phyloP scores from a whole-genome alignment of 2,113 vertebrate species.

The Sigmodon hispidus region DNA sequence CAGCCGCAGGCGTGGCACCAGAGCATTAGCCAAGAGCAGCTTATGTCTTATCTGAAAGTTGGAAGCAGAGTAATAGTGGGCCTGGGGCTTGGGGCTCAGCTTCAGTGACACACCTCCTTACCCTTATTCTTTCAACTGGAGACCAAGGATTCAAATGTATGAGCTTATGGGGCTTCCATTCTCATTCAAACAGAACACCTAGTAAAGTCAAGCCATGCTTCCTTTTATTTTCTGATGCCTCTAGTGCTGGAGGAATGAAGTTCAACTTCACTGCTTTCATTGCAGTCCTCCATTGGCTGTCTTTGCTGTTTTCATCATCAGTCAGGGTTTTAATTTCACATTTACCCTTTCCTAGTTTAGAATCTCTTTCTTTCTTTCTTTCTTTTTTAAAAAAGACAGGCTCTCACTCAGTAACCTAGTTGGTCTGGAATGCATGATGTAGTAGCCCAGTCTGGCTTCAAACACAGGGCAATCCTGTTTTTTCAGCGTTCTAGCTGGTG shows the following conservation, averaged over 20 bases:
- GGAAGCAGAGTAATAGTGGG: neutral
- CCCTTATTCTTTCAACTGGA: neutral
- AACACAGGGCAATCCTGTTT: neutral
- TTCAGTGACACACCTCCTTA: neutral
- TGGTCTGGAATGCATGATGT: neutral
- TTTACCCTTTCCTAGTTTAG: conserved; percentile 42
- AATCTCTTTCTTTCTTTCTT: neutral
- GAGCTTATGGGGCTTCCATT: neutral
- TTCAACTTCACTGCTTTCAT: neutral
- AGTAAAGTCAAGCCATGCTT: conserved; percentile 8
- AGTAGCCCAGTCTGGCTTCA: neutral
- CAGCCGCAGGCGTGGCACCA: neutral
- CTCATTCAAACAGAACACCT: neutral
- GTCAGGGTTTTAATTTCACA: conserved; percentile 44
- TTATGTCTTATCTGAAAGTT: neutral
- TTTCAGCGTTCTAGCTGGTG: neutral
- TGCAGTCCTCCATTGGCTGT: neutral
- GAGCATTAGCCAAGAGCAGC: neutral
- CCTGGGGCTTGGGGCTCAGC: neutral
- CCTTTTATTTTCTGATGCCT: conserved; percentile 45
- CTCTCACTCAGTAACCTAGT: neutral
- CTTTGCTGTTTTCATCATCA: conserved; percentile 32
- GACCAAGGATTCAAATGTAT: neutral
- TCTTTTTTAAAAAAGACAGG: neutral
- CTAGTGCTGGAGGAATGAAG: conserved; percentile 1